These are phyloP conservation scores for Heptranchias perlo DNA, from an alignment of 2,113 vertebrate genomes.

Conservation along the genomic window DNA sequence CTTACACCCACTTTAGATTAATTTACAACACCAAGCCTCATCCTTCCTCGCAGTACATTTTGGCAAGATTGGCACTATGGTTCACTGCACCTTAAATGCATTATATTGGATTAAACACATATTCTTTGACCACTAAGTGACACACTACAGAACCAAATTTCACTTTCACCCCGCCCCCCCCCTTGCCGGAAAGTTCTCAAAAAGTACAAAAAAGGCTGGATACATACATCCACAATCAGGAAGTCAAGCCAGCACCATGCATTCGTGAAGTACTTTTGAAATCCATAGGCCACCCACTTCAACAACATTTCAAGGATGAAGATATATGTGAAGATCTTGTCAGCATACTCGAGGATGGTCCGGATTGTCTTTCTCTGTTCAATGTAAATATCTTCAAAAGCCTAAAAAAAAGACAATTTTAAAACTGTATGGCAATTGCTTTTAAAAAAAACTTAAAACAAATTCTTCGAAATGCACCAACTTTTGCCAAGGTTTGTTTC, in stretches of 20 bases:
- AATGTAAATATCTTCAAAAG: conserved; percentile 97
- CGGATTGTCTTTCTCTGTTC: conserved; percentile 91
- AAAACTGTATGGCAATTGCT: neutral
- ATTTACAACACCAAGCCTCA: neutral
- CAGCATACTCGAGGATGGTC: conserved; percentile 85
- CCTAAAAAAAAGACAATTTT: conserved; percentile 55
- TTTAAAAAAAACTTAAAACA: neutral
- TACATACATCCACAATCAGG: conserved; percentile 98
- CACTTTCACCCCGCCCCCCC: too few species aligned
- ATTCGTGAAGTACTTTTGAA: conserved; percentile 97
- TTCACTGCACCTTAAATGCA: neutral
- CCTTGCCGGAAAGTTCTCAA: neutral
- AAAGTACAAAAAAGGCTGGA: conserved; percentile 43
- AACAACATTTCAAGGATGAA: conserved; percentile 99
- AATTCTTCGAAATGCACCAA: neutral
- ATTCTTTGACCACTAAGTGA: neutral
- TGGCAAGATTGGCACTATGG: neutral
- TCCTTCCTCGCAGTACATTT: neutral
- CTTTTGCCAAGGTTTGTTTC: neutral
- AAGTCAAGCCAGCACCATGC: conserved; percentile 99
- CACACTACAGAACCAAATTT: neutral
- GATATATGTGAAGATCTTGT: conserved; percentile 97
- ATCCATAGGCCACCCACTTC: conserved; percentile 96
- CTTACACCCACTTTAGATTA: neutral
- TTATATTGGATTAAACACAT: neutral